Percentiles rank a stretch among this genome's conserved stretches.
Conservation (phyloP, 2,113 vertebrate genomes). For the Pleuronectes platessa region DNA sequence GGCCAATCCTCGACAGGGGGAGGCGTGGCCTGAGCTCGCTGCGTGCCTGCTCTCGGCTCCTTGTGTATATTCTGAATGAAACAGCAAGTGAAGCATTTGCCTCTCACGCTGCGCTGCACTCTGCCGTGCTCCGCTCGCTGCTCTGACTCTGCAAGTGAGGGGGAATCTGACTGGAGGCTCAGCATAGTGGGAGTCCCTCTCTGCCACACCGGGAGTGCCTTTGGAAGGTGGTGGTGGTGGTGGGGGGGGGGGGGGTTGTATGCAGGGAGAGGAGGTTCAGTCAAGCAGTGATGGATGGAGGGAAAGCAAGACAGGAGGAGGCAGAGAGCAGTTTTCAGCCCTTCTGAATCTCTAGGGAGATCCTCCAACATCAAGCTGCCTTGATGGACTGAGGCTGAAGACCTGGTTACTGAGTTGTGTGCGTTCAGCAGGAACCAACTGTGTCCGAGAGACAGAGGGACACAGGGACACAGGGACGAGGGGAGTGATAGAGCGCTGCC, state of each 20-base stretch:
- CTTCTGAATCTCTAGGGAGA: conserved; percentile 77
- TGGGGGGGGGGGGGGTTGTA: conserved; percentile 52
- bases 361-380: conserved; percentile 66
- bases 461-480: conserved; percentile 3
- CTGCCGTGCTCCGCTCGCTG: conserved; percentile 47
- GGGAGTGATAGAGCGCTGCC: conserved; percentile 14
- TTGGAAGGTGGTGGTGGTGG: conserved; percentile 6
- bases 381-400: conserved; percentile 53
- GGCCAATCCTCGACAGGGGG: conserved; percentile 83
- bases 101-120: conserved; percentile 53
- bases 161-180: conserved; percentile 52
- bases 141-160: conserved; percentile 51
- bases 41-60: conserved; percentile 75
- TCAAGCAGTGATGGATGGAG: conserved; percentile 67
- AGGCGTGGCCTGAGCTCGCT: conserved; percentile 83
- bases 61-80: conserved; percentile 82
- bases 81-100: conserved; percentile 70
- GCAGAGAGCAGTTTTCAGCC: conserved; percentile 74
- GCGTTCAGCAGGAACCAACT: conserved; percentile 29
- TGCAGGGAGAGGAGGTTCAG: conserved; percentile 54
- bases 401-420: conserved; percentile 53
- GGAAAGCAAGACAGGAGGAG: conserved; percentile 52
- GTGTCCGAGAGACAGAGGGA: conserved; percentile 33
- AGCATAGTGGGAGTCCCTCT: conserved; percentile 51
- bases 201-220: conserved; percentile 70